Conservation (phyloP, 2,113 vertebrate species). For the Xyliphius kryptos region DNA sequence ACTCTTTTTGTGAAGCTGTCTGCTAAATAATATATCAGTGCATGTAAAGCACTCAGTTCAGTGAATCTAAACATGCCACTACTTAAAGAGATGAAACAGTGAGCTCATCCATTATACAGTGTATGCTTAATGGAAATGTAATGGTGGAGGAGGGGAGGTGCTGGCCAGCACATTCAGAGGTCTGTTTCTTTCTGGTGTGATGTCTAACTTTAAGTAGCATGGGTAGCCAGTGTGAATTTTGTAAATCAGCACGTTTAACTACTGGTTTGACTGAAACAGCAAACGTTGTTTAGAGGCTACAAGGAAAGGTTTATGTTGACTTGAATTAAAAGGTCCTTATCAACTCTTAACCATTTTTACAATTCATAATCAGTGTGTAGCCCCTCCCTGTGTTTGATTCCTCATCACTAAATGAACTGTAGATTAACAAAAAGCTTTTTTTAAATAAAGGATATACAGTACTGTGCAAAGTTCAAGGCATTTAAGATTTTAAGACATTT, state of each 20-base stretch:
- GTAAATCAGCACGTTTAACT: conserved; percentile 5
- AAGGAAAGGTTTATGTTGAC: no score
- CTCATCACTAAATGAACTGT: no score
- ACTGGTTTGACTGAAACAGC: not conserved
- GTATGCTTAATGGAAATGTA: conserved; percentile 41
- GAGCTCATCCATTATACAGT: conserved; percentile 60
- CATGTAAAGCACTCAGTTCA: conserved; percentile 43
- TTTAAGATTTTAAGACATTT: no score
- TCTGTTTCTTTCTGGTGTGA: conserved; percentile 19
- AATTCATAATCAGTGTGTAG: no score
- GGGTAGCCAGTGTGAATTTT: conserved; percentile 9
- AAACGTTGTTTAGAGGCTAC: not conserved
- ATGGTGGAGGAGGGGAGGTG: conserved; percentile 26
- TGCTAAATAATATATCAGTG: conserved; percentile 60
- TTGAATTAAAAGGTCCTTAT: no score
- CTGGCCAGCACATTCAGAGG: conserved; percentile 18
- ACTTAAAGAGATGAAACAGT: conserved; percentile 34
- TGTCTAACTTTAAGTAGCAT: conserved; percentile 24
- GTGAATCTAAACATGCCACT: conserved; percentile 41
- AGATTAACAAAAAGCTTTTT: no score
- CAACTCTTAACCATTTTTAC: no score
- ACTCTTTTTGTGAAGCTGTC: conserved; percentile 39
- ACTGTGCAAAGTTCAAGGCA: no score
- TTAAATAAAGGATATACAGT: no score
- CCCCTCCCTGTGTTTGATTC: no score